These are phyloP conservation scores for Halcyon smyrnensis DNA, from an alignment of 2,797 vertebrate species.

Conservation along the genomic window DNA sequence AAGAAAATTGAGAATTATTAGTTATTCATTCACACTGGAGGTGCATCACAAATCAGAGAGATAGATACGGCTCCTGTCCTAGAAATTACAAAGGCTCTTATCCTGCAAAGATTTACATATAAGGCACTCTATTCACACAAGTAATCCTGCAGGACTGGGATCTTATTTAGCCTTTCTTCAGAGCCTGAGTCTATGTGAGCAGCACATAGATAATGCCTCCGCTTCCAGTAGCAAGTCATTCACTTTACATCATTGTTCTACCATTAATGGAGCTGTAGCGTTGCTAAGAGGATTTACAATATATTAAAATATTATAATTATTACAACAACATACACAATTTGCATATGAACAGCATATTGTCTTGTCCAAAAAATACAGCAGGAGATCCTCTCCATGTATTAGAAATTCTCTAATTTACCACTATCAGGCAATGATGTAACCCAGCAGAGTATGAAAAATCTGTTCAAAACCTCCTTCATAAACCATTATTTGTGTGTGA, in stretches of 20 bases:
- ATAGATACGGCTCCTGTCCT: neutral
- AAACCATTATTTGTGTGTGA: neutral
- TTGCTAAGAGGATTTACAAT: conserved; percentile 3
- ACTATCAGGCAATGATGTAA: neutral
- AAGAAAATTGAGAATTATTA: neutral
- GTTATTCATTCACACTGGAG: neutral
- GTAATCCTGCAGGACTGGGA: neutral
- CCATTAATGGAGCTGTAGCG: neutral
- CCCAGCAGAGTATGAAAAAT: neutral
- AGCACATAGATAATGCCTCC: neutral
- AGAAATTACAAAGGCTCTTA: conserved; percentile 8
- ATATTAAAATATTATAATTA: neutral
- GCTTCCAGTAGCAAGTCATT: neutral
- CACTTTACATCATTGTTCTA: neutral
- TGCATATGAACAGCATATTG: conserved; percentile 7
- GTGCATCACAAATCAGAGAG: neutral
- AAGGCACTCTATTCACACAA: neutral
- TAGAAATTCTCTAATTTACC: neutral
- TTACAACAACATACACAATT: neutral
- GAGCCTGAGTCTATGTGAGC: neutral
- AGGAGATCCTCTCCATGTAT: neutral
- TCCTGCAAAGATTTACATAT: neutral
- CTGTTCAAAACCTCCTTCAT: neutral
- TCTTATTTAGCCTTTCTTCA: conserved; percentile 11
- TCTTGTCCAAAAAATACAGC: neutral